Conservation (phyloP, 2,888 invertebrate genomes). For the Dendrolimus houi region DNA sequence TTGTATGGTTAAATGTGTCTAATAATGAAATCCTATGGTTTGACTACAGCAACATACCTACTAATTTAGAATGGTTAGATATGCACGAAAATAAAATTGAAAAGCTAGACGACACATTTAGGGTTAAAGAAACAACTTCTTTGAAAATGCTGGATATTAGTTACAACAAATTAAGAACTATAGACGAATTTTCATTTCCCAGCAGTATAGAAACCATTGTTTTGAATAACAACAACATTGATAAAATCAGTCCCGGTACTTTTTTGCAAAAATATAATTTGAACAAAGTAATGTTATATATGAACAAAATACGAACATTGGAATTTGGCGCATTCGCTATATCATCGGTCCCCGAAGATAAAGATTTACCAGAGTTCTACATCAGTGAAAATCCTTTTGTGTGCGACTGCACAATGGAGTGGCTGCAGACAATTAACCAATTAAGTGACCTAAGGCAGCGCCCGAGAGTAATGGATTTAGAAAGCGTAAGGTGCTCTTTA, state of each 20-base stretch:
- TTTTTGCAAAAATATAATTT: constrained; percentile 82
- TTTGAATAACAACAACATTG: constrained; percentile 85
- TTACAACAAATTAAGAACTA: constrained; percentile 81
- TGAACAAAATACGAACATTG: constrained; percentile 83
- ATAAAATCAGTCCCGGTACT: constrained; percentile 81
- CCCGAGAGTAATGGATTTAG: constrained; percentile 87
- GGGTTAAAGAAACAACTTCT: constrained; percentile 78
- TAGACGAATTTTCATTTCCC: constrained; percentile 82
- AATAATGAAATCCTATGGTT: constrained; percentile 87
- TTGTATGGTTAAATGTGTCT: constrained; percentile 88
- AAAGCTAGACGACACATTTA: constrained; percentile 84
- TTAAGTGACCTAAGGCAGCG: constrained; percentile 83
- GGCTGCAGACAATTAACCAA: constrained; percentile 88
- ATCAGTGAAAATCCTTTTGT: constrained; percentile 89
- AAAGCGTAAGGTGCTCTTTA: constrained; percentile 85
- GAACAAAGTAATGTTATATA: constrained; percentile 85
- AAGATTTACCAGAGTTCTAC: constrained; percentile 85
- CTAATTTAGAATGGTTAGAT: constrained; percentile 86
- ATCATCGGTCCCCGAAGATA: constrained; percentile 79
- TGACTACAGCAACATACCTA: constrained; percentile 87
- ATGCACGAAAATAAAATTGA: constrained; percentile 88
- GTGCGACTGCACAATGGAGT: constrained; percentile 93
- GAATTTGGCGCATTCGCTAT: constrained; percentile 84
- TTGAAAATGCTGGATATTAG: constrained; percentile 87
- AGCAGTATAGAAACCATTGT: constrained; percentile 83